Conservation (phyloP, 1,140 invertebrate species). For the Neodiprion lecontei region DNA sequence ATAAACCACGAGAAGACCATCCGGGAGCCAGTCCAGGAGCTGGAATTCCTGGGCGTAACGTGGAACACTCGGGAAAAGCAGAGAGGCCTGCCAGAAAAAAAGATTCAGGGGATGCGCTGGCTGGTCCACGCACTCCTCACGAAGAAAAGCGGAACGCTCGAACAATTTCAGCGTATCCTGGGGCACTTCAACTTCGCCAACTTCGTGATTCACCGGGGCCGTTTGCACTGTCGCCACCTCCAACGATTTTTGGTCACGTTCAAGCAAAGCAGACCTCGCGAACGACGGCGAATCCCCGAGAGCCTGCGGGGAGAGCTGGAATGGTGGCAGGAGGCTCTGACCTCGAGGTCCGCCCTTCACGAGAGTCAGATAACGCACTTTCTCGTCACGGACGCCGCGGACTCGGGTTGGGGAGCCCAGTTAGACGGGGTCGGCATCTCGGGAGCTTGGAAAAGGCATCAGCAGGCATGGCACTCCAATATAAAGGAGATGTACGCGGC, state of each 20-base stretch:
- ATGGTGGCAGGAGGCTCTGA: slow-evolving; percentile 23
- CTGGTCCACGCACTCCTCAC: not conserved
- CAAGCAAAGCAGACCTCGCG: not conserved
- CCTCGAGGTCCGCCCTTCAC: not conserved
- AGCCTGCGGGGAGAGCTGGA: slow-evolving; percentile 7
- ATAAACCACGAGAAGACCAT: slow-evolving; percentile 43
- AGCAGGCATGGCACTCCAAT: slow-evolving; percentile 28
- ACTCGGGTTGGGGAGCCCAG: slow-evolving; percentile 27
- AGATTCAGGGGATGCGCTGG: not conserved
- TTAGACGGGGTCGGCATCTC: slow-evolving; percentile 18
- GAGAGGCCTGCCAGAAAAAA: slow-evolving; percentile 16
- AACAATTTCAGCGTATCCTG: slow-evolving; percentile 21
- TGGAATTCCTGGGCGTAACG: slow-evolving; percentile 43
- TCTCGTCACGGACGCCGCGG: slow-evolving; percentile 27
- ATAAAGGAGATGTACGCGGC: slow-evolving; percentile 30
- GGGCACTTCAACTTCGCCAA: slow-evolving; percentile 29
- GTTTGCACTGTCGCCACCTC: slow-evolving; percentile 21
- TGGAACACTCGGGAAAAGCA: slow-evolving; percentile 37
- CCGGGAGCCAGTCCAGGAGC: slow-evolving; percentile 34
- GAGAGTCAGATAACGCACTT: slow-evolving; percentile 13
- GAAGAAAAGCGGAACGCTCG: slow-evolving; percentile 10
- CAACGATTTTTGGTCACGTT: slow-evolving; percentile 18
- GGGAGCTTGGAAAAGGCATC: slow-evolving; percentile 17
- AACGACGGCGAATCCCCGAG: not conserved
- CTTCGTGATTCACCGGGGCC: slow-evolving; percentile 26